phyloP scores from a whole-genome alignment of 2,113 vertebrate species.

The Perca flavescens region DNA sequence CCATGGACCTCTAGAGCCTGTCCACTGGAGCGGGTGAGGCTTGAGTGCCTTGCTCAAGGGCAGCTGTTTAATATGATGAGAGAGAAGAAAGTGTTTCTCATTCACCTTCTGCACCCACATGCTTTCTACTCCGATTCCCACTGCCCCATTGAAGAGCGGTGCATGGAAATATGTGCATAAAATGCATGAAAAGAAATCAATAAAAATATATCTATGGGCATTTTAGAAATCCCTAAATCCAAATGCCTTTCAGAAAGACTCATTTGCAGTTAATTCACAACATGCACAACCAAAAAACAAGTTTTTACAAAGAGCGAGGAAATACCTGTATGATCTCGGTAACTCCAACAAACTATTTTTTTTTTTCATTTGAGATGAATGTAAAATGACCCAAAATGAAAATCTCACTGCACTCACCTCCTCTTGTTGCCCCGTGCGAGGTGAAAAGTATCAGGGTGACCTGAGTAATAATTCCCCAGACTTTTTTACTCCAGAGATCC shows the following conservation, averaged over 20 bases:
- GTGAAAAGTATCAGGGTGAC: slow-evolving; percentile 57
- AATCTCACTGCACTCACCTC: slow-evolving; percentile 47
- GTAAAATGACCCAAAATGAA: background rate
- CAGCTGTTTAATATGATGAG: background rate
- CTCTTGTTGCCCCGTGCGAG: slow-evolving; percentile 19
- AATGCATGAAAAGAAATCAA: background rate
- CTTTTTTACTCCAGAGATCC: slow-evolving; percentile 66
- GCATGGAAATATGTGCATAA: background rate
- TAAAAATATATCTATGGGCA: background rate
- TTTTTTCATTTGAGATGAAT: background rate
- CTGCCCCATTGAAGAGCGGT: background rate
- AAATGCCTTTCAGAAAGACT: background rate
- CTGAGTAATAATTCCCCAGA: slow-evolving; percentile 50
- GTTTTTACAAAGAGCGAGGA: background rate
- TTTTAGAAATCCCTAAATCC: background rate
- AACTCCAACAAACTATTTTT: background rate
- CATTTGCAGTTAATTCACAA: background rate
- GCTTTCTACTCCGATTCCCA: background rate
- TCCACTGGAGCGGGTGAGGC: background rate
- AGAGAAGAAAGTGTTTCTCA: slow-evolving; percentile 23
- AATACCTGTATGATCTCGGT: background rate
- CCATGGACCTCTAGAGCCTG: background rate
- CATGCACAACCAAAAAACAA: background rate
- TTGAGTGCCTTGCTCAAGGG: slow-evolving; percentile 30
- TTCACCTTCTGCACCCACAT: background rate